Evolutionary conservation across 2,113 vertebrate species (phyloP).

Genomic region (Xiphophorus maculatus): DNA sequence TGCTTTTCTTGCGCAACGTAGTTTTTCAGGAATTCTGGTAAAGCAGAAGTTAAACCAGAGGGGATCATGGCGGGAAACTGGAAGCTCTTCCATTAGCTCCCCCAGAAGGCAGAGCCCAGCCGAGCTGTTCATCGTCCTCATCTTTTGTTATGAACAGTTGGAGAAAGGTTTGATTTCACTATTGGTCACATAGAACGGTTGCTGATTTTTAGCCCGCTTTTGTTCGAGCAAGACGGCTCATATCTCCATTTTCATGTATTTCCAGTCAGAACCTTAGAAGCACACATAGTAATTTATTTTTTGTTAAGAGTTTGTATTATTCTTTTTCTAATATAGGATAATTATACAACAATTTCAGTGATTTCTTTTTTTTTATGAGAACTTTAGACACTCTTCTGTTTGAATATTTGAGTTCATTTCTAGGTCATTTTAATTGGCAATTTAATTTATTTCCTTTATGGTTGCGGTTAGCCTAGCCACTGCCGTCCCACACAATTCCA

Average conservation of each 20-base stretch:
- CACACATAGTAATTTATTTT: not conserved
- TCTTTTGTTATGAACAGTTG: not conserved
- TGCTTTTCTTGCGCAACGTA: slow-evolving; percentile 56
- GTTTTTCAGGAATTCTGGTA: slow-evolving; percentile 38
- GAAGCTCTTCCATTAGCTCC: slow-evolving; percentile 11
- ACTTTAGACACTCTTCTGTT: too few species aligned
- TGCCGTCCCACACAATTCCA: too few species aligned
- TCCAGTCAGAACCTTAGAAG: not conserved
- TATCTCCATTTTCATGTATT: not conserved
- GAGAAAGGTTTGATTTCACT: not conserved
- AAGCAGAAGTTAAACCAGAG: not conserved
- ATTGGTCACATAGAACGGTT: not conserved
- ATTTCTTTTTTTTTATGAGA: too few species aligned
- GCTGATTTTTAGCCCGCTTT: not conserved
- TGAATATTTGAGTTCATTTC: too few species aligned
- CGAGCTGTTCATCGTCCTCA: not conserved
- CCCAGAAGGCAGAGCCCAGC: not conserved
- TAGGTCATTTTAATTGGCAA: too few species aligned
- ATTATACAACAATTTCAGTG: not conserved
- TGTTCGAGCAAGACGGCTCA: not conserved
- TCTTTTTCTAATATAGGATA: not conserved
- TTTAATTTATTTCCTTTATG: too few species aligned
- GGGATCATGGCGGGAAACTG: not conserved
- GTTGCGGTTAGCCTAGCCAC: too few species aligned
- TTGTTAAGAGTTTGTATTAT: not conserved